Evolutionary conservation across 2,113 vertebrate genomes (phyloP).

Genomic region (Phylloscopus trochilus): DNA sequence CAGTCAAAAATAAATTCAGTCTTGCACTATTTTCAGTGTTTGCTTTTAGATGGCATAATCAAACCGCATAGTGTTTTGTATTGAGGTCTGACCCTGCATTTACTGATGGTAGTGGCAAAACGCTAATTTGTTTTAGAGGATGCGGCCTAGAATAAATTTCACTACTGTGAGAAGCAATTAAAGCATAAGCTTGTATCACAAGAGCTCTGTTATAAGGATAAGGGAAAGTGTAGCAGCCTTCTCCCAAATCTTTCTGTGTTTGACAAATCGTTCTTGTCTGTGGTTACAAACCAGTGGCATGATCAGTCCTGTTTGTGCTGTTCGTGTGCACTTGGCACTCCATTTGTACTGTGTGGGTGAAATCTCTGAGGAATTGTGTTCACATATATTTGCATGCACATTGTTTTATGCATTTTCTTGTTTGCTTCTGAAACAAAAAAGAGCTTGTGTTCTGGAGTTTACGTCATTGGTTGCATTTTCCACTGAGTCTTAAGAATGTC

Average conservation of each 20-base stretch:
- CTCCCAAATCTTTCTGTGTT: background rate
- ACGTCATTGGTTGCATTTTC: background rate
- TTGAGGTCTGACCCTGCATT: background rate
- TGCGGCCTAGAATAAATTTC: background rate
- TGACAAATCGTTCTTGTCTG: background rate
- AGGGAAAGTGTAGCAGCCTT: background rate
- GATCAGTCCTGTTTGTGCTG: background rate
- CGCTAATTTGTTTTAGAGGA: background rate
- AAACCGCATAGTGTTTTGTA: background rate
- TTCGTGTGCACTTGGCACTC: background rate
- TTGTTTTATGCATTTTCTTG: background rate
- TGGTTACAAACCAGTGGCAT: background rate
- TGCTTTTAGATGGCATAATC: background rate
- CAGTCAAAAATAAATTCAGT: background rate
- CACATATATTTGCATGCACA: background rate
- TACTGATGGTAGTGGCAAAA: background rate
- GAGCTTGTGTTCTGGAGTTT: background rate
- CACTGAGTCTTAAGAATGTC: background rate
- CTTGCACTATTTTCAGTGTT: background rate
- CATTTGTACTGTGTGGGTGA: background rate
- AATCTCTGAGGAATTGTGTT: background rate
- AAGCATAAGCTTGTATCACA: background rate
- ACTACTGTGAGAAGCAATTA: background rate
- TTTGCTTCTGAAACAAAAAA: background rate
- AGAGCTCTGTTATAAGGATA: background rate